These are phyloP conservation scores for Papilio gigon DNA, from an alignment of 2,888 invertebrate species.

Conservation along the genomic window DNA sequence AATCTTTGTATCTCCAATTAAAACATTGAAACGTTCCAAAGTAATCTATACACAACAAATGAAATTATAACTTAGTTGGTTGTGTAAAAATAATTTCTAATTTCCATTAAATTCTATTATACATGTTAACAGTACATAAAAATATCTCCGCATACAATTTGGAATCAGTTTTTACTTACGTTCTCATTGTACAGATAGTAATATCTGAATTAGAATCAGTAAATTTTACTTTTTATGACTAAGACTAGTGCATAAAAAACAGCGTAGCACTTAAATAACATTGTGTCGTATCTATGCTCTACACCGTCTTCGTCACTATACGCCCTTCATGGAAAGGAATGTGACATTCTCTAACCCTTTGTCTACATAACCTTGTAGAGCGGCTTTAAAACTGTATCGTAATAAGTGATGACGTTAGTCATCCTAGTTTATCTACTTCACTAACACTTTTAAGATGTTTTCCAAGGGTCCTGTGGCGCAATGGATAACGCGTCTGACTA, in stretches of 20 bases:
- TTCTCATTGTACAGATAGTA: no score
- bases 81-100: no score
- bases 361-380: slow-evolving; percentile 39
- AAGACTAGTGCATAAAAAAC: no score
- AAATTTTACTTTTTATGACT: not conserved
- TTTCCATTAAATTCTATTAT: no score
- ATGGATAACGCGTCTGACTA: slow-evolving; percentile 88
- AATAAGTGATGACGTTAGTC: not conserved
- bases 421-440: not conserved
- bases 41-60: no score
- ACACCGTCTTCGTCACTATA: not conserved
- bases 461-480: slow-evolving; percentile 81
- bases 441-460: not conserved
- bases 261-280: not conserved
- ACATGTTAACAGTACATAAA: no score
- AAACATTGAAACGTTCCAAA: no score
- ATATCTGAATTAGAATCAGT: not conserved
- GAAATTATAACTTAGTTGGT: no score
- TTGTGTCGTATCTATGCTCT: not conserved
- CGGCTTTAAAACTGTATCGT: not conserved
- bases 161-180: no score
- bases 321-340: slow-evolving; percentile 13
- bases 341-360: slow-evolving; percentile 15
- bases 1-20: no score
- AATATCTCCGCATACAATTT: no score